These are phyloP conservation scores for Oreochromis mossambicus DNA, from an alignment of 2,797 vertebrate genomes.

Conservation along the genomic window DNA sequence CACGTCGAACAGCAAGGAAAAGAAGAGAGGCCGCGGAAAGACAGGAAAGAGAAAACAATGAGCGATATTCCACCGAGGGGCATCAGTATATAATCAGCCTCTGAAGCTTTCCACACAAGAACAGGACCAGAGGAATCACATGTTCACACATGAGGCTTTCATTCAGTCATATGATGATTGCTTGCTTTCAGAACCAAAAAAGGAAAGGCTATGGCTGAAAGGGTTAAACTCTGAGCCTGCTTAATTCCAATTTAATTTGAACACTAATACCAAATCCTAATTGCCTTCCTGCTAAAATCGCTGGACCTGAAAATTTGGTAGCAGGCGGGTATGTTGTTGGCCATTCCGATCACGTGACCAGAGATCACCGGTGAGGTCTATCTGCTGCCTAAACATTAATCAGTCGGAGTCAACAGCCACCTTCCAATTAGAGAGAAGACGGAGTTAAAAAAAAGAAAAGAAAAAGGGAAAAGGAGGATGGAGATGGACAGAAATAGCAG, in stretches of 20 bases:
- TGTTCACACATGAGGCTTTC: slow-evolving; percentile 16
- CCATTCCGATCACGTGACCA: slow-evolving; percentile 30
- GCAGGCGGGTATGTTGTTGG: slow-evolving; percentile 56
- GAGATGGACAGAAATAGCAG: not conserved
- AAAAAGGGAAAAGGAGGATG: not conserved
- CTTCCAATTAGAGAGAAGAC: slow-evolving; percentile 30
- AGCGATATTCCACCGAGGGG: slow-evolving; percentile 47
- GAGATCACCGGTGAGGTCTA: slow-evolving; percentile 37
- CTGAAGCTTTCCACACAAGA: not conserved
- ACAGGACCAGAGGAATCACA: slow-evolving; percentile 33
- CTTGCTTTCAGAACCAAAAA: slow-evolving; percentile 42
- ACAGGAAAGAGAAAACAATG: slow-evolving; percentile 58
- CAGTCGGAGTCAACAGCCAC: slow-evolving; percentile 53
- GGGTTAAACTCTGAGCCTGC: slow-evolving; percentile 87
- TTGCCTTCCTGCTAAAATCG: slow-evolving; percentile 91
- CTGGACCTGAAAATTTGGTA: slow-evolving; percentile 91
- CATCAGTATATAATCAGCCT: slow-evolving; percentile 70
- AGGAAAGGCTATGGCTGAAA: slow-evolving; percentile 75
- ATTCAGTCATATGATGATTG: slow-evolving; percentile 58
- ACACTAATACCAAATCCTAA: slow-evolving; percentile 95
- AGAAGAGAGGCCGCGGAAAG: slow-evolving; percentile 31
- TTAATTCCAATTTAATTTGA: slow-evolving; percentile 95
- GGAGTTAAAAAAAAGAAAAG: not conserved
- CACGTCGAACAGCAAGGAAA: slow-evolving; percentile 55
- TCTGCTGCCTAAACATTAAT: slow-evolving; percentile 43